A percentile compares a stretch with the other conserved stretches of the same genome.
phyloP scores from a whole-genome alignment of 2,113 vertebrate genomes.

The Hippolais icterina region DNA sequence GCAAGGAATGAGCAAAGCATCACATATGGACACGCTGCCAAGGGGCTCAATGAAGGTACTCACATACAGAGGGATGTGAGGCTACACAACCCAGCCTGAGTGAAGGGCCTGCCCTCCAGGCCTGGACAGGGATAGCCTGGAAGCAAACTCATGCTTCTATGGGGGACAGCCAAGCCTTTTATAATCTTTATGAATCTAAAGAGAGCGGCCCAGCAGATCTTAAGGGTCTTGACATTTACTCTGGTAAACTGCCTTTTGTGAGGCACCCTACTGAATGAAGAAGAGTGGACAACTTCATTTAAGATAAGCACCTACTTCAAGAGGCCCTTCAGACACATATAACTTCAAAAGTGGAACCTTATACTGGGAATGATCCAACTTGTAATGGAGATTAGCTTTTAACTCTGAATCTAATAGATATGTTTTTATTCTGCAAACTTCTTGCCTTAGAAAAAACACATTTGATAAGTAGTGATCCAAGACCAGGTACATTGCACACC shows the following conservation, averaged over 20 bases:
- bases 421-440: neutral
- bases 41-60: neutral
- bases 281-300: neutral
- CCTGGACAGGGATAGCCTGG: neutral
- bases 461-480: neutral
- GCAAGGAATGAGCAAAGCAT: neutral
- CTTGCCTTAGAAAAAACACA: neutral
- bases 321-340: neutral
- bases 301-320: neutral
- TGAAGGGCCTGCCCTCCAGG: neutral
- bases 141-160: neutral
- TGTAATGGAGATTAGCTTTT: neutral
- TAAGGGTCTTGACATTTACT: neutral
- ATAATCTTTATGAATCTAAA: neutral
- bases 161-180: neutral
- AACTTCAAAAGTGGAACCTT: neutral
- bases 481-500: neutral
- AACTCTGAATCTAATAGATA: neutral
- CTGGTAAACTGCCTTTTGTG: neutral
- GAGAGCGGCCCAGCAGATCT: neutral
- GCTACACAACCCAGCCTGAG: neutral
- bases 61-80: accelerated
- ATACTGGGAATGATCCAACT: neutral
- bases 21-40: accelerated
- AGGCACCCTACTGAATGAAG: neutral